These are phyloP conservation scores for Myripristis murdjan DNA, from an alignment of 2,797 vertebrate species.

Conservation along the genomic window DNA sequence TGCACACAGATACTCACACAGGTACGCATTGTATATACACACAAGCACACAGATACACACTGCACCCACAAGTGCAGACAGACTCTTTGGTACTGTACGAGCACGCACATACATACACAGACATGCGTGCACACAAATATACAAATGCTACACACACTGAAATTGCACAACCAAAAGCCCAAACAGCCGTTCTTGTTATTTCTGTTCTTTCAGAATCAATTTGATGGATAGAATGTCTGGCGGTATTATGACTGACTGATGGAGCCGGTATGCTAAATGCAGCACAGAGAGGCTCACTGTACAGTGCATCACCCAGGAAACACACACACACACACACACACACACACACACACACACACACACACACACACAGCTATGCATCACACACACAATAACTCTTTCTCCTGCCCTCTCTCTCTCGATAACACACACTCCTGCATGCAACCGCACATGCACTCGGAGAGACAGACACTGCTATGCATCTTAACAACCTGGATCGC, in stretches of 20 bases:
- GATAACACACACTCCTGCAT: not conserved
- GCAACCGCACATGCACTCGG: conserved; percentile 28
- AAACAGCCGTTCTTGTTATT: conserved; percentile 67
- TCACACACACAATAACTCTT: conserved; percentile 16
- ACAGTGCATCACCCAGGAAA: conserved; percentile 56
- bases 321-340: conserved; percentile 41
- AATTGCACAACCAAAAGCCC: conserved; percentile 60
- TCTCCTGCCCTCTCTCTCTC: conserved; percentile 2
- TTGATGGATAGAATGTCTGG: conserved; percentile 83
- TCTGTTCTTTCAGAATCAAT: conserved; percentile 77
- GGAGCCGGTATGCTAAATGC: conserved; percentile 66
- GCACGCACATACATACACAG: conserved; percentile 39
- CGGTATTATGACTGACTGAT: conserved; percentile 80
- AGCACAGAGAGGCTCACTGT: conserved; percentile 61
- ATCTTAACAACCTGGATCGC: conserved; percentile 65
- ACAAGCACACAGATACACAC: conserved; percentile 42
- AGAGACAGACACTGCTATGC: conserved; percentile 61
- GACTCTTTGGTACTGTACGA: not conserved
- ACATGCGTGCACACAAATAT: conserved; percentile 42
- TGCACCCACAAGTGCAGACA: too few species aligned
- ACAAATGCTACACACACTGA: conserved; percentile 42
- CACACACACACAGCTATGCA: conserved; percentile 7
- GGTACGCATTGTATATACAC: conserved; percentile 25
- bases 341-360: conserved; percentile 15
- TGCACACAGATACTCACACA: conserved; percentile 48